Conservation (phyloP, 64 coral and sea anemone genomes). For the Hydrozoanthus tunicans region DNA sequence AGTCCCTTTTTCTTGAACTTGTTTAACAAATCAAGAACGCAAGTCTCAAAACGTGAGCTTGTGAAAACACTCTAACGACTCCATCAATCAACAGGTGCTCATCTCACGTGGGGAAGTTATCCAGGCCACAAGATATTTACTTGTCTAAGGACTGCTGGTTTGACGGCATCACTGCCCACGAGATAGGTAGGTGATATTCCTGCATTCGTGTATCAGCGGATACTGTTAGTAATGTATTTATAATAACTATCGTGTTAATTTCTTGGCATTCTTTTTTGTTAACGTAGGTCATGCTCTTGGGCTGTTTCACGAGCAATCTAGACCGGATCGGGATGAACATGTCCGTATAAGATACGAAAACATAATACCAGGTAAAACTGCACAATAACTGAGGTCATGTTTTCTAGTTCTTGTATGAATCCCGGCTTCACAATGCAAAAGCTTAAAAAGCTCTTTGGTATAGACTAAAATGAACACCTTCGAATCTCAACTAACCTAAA, state of each 20-base stretch:
- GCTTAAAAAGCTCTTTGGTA: too few relatives aligned
- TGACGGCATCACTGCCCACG: conserved; percentile 5
- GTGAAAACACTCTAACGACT: too few relatives aligned
- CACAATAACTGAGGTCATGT: too few relatives aligned
- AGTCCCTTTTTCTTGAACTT: neutral
- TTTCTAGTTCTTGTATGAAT: too few relatives aligned
- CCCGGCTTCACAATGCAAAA: too few relatives aligned
- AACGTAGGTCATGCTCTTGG: neutral
- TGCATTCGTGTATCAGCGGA: neutral
- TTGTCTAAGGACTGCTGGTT: neutral
- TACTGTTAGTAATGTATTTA: neutral
- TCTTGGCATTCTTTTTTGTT: neutral
- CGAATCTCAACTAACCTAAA: too few relatives aligned
- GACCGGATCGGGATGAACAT: conserved; percentile 14
- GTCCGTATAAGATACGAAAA: neutral
- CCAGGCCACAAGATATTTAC: neutral
- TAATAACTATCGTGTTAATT: neutral
- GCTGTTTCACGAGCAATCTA: conserved; percentile 25
- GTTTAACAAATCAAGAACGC: neutral
- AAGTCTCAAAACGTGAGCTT: neutral
- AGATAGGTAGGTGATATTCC: neutral
- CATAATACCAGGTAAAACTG: neutral
- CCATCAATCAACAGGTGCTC: neutral
- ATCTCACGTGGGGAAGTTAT: conserved; percentile 4
- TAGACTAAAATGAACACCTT: too few relatives aligned